Percentiles rank a stretch among this genome's conserved stretches.
Conservation (phyloP, 2,113 vertebrate genomes). For the Spheniscus mendiculus region DNA sequence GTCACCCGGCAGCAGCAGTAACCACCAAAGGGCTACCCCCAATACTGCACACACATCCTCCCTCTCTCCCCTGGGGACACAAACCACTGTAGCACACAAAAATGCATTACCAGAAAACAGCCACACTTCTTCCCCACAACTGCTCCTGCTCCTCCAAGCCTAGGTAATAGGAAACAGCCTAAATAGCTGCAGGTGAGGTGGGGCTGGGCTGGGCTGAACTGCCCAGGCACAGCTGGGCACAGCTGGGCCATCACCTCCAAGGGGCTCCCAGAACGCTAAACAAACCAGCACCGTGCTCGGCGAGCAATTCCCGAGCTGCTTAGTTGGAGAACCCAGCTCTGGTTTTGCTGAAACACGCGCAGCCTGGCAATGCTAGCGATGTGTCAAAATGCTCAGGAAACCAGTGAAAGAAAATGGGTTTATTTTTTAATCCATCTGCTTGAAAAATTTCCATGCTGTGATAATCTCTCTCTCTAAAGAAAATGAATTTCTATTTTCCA, state of each 20-base stretch:
- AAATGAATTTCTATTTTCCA: not conserved
- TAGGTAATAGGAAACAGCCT: not conserved
- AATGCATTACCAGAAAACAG: accelerated
- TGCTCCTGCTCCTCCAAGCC: no score
- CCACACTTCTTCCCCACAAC: no score
- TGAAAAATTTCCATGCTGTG: not conserved
- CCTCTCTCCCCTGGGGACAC: accelerated
- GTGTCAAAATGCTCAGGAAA: not conserved
- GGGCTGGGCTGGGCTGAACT: no score
- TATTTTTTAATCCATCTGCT: not conserved
- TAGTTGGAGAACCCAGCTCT: not conserved
- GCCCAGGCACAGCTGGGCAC: not conserved
- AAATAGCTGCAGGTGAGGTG: not conserved
- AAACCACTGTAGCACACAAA: not conserved
- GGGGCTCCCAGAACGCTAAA: not conserved
- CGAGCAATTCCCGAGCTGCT: accelerated
- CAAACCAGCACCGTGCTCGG: not conserved
- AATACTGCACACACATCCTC: accelerated
- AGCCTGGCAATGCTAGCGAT: not conserved
- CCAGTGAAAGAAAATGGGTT: not conserved
- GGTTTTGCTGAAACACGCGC: accelerated
- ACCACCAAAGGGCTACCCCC: not conserved
- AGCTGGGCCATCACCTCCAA: not conserved
- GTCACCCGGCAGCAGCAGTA: accelerated
- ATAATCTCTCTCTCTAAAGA: not conserved